Evolutionary conservation across 2,797 vertebrate species (phyloP), one percentile per base, ranked within the genome.

Genomic region (Merluccius polli): DNA sequence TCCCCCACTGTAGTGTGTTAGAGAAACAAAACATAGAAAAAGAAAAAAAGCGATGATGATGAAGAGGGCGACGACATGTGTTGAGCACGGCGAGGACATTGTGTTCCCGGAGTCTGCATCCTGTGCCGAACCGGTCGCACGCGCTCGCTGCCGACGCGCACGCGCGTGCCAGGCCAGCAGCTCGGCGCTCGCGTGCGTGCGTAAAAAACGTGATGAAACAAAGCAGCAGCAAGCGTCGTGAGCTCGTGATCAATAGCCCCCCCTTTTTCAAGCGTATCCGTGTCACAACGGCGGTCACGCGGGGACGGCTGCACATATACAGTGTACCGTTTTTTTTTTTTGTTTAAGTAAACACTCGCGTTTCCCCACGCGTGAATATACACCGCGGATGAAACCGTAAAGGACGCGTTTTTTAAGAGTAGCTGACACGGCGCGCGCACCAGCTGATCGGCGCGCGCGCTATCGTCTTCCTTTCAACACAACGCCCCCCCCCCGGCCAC

Each of bases 401-500:
- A n/a, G 4, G n/a, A 59, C 52, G 8, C 52, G 8, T 59, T 48
- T 38, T 38, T n/a, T n/a, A n/a, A 38, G 6, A 38, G 36, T 24
- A 59, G 21, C 2, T n/a, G 0, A 10, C 8, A 11, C 33, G 11
- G 5, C 4, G 59, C 59, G 59, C 8, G 59, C 4, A 27, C 59
- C 24, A 27, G 59, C 59, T 65, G 59, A 65, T 65, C 48, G 5
- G 48, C 2, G 11, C 35, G 59, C 59, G n/a, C 59, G 59, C 59
- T 15, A 1, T 59, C 52, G 18, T n/a, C 52, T n/a, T 59, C 21
- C 21, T 15, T 48, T 6, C 44, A 11, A 69, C 88, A 91, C n/a
- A n/a, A n/a, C n/a, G n/a, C n/a, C n/a, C 87, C 90, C 89, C 87
- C 83, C 21, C 2, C 77, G 77, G 75, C 83, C 33, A 79, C 90